Evolutionary conservation across 2,797 vertebrate species (phyloP).

Genomic region (Lepilemur septentrionalis): DNA sequence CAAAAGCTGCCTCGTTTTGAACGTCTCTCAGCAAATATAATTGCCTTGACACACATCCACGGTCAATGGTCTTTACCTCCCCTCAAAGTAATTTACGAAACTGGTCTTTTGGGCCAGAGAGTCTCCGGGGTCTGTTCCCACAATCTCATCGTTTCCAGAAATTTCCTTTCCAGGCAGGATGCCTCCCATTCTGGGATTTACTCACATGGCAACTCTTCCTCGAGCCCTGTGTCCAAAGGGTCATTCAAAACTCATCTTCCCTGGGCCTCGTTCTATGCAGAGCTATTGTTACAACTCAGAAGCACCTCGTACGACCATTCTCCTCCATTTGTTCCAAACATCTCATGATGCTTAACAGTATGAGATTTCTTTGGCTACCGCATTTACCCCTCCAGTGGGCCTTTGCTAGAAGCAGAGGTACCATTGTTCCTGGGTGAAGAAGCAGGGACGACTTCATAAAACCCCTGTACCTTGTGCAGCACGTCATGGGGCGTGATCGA

Average conservation of each 20-base stretch:
- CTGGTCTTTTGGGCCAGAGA: not conserved
- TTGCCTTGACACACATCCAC: not conserved
- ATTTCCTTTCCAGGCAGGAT: not conserved
- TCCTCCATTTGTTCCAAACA: not conserved
- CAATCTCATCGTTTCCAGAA: not conserved
- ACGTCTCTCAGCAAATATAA: not conserved
- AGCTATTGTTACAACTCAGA: not conserved
- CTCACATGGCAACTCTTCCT: fast-evolving
- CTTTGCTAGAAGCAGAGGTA: not conserved
- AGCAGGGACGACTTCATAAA: not conserved
- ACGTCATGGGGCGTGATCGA: fast-evolving
- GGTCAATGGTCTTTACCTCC: not conserved
- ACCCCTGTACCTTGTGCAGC: not conserved
- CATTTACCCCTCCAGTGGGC: not conserved
- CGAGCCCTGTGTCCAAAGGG: not conserved
- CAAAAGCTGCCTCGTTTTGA: not conserved
- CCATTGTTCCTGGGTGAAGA: not conserved
- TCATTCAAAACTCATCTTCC: not conserved
- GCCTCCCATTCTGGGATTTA: not conserved
- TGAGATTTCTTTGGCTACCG: not conserved
- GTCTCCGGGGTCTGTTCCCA: not conserved
- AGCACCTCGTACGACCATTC: fast-evolving
- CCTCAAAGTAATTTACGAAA: not conserved
- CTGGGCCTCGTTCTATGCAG: not conserved
- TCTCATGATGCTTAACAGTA: fast-evolving